Evolutionary conservation across 2,888 invertebrate species (phyloP).

Genomic region (Galerucella calmariensis): DNA sequence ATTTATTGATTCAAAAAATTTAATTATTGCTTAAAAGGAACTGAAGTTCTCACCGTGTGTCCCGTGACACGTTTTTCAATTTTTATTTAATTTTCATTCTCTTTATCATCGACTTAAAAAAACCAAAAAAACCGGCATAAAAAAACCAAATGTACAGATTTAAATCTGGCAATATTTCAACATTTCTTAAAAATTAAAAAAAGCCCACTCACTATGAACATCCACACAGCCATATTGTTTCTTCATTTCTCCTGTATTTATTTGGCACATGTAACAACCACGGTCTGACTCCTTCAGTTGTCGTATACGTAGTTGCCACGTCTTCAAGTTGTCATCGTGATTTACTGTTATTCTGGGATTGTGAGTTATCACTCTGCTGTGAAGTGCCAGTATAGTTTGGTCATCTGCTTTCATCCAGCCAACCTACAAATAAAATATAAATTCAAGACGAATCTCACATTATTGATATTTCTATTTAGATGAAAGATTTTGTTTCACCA

Average conservation of each 20-base stretch:
- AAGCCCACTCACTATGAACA: conserved; percentile 73
- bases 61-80: too few species aligned
- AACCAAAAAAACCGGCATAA: too few species aligned
- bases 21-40: too few species aligned
- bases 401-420: conserved; percentile 82
- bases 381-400: conserved; percentile 79
- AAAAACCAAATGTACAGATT: too few species aligned
- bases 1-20: too few species aligned
- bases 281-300: conserved; percentile 79
- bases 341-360: conserved; percentile 77
- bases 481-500: too few species aligned
- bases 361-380: conserved; percentile 80
- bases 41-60: too few species aligned
- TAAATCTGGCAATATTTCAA: too few species aligned
- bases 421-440: conserved; percentile 68
- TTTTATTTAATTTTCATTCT: too few species aligned
- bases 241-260: conserved; percentile 82
- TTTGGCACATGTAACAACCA: conserved; percentile 85
- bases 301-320: conserved; percentile 80
- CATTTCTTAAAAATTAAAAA: not conserved
- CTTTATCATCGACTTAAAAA: too few species aligned
- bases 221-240: conserved; percentile 82
- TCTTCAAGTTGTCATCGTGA: conserved; percentile 77
- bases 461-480: not conserved
- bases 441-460: not conserved